phyloP scores from a whole-genome alignment of 2,113 vertebrate species.

The Bubo bubo region DNA sequence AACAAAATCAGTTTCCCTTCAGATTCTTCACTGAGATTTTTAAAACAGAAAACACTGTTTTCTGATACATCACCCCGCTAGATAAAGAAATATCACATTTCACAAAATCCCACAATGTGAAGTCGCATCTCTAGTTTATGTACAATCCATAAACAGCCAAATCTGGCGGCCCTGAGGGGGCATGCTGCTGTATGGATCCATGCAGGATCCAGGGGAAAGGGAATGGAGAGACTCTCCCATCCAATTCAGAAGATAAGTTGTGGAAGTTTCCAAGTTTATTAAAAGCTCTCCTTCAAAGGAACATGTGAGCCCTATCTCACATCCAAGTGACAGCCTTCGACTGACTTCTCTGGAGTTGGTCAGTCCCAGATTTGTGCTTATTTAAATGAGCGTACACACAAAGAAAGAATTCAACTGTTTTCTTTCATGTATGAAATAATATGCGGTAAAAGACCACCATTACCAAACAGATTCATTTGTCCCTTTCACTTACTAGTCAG shows the following conservation, averaged over 20 bases:
- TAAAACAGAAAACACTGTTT: not conserved
- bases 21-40: not conserved
- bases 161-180: fast-evolving
- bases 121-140: not conserved
- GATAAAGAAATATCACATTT: not conserved
- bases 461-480: not conserved
- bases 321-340: not conserved
- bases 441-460: not conserved
- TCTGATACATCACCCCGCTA: not conserved
- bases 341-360: not conserved
- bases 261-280: not conserved
- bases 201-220: not conserved
- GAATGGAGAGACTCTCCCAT: not conserved
- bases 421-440: not conserved
- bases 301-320: not conserved
- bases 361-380: not conserved
- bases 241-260: not conserved
- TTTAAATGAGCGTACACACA: not conserved
- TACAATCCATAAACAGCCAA: not conserved
- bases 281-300: not conserved
- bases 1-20: not conserved
- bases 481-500: not conserved
- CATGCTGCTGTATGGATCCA: not conserved
- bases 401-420: not conserved
- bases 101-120: not conserved